phyloP scores from a whole-genome alignment of 2,113 vertebrate species.

The Tragelaphus strepsiceros region DNA sequence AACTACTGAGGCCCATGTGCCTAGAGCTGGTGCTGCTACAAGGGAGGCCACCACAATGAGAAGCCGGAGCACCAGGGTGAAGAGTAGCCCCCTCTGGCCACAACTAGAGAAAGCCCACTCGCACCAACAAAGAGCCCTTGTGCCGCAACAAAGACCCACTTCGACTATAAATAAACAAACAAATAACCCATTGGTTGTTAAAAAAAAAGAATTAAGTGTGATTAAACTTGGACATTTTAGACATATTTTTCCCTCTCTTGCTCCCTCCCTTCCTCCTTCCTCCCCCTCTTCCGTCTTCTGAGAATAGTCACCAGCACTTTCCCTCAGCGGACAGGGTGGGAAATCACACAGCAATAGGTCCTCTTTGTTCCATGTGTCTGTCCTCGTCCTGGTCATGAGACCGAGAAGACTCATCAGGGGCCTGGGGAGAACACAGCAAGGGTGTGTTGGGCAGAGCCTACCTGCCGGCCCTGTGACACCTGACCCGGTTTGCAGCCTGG shows the following conservation, averaged over 20 bases:
- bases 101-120: not conserved
- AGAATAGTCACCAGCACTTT: not conserved
- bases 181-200: not conserved
- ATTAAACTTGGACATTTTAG: not conserved
- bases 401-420: rapidly evolving
- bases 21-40: not conserved
- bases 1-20: not conserved
- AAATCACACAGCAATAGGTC: rapidly evolving
- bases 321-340: not conserved
- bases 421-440: rapidly evolving
- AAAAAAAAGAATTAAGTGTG: not conserved
- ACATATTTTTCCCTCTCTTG: not conserved
- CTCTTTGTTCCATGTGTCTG: not conserved
- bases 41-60: not conserved
- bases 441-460: not conserved
- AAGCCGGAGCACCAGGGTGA: not conserved
- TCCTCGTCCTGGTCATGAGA: not conserved
- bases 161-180: not conserved
- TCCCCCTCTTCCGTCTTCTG: rapidly evolving
- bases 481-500: not conserved
- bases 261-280: not conserved
- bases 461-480: rapidly evolving
- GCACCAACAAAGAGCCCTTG: not conserved
- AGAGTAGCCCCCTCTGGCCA: not conserved
- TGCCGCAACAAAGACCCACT: not conserved